Percentiles rank a stretch among this genome's conserved stretches.
These are phyloP conservation scores for Antennarius maculatus DNA, from an alignment of 2,797 vertebrate genomes.

Conservation along the genomic window DNA sequence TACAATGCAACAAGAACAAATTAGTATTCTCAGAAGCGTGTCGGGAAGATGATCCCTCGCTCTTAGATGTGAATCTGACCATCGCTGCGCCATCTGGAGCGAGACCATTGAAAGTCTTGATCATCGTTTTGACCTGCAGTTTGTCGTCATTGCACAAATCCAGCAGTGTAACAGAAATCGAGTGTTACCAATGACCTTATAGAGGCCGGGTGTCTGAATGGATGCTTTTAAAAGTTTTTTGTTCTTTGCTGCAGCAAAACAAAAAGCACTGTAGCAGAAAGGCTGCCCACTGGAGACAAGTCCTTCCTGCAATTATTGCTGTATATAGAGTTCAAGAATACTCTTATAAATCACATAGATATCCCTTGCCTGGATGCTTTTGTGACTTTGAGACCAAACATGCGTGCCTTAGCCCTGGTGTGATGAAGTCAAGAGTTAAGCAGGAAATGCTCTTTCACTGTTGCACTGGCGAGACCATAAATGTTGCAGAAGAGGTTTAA, in stretches of 20 bases:
- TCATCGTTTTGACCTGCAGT: conserved; percentile 13
- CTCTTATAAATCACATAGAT: conserved; percentile 2
- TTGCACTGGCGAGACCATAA: conserved; percentile 1
- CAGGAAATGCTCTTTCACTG: not conserved
- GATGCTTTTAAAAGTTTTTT: conserved; percentile 51
- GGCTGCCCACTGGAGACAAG: conserved; percentile 30
- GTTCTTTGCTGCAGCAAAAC: conserved; percentile 38
- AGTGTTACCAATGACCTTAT: conserved; percentile 39
- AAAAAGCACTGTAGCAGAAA: conserved; percentile 33
- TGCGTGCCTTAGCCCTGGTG: not conserved
- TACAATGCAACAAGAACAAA: not conserved
- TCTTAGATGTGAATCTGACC: conserved; percentile 7
- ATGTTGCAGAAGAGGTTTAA: not conserved
- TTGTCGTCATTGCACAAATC: conserved; percentile 33
- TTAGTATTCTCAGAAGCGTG: not conserved
- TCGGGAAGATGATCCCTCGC: conserved; percentile 1
- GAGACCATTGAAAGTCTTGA: conserved; percentile 12
- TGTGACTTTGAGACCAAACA: conserved; percentile 6
- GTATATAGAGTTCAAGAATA: conserved; percentile 20
- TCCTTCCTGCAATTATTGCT: conserved; percentile 36
- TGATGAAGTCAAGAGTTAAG: not conserved
- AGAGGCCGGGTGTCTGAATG: conserved; percentile 27
- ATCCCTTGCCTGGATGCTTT: not conserved
- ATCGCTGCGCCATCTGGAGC: not conserved
- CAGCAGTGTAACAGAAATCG: not conserved